phyloP scores from a whole-genome alignment of 2,797 vertebrate genomes.

The Masticophis lateralis region DNA sequence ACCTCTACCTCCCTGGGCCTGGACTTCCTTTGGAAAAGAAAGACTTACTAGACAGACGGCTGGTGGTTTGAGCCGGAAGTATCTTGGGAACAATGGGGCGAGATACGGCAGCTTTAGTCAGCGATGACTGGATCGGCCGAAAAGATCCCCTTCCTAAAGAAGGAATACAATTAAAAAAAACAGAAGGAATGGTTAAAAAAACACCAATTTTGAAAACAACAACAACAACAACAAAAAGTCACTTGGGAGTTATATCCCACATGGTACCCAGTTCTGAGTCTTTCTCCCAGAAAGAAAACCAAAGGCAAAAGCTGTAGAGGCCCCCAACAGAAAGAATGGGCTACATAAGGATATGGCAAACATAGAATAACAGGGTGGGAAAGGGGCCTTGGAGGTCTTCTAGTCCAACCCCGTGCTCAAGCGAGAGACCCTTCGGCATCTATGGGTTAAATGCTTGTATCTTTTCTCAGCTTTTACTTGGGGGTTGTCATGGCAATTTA shows the following conservation, averaged over 20 bases:
- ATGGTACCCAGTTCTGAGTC: background rate
- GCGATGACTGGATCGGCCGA: slow-evolving; percentile 90
- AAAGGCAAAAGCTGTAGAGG: background rate
- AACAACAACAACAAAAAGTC: background rate
- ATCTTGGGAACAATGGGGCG: slow-evolving; percentile 84
- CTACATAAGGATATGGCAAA: background rate
- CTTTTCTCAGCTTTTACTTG: background rate
- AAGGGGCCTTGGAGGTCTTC: background rate
- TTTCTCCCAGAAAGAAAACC: background rate
- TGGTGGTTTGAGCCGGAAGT: slow-evolving; percentile 73
- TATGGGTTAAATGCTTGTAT: background rate
- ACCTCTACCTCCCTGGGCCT: background rate
- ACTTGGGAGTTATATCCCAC: background rate
- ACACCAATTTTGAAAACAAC: background rate
- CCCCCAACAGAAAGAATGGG: background rate
- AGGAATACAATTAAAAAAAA: slow-evolving; percentile 23
- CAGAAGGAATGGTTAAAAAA: slow-evolving; percentile 24
- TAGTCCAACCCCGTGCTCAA: background rate
- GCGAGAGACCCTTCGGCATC: background rate
- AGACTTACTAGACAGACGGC: slow-evolving; percentile 86
- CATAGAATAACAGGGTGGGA: background rate
- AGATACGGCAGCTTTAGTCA: slow-evolving; percentile 79
- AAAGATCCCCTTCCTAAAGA: slow-evolving; percentile 91
- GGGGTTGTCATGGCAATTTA: background rate
- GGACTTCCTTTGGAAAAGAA: background rate